Percentiles rank a stretch among this genome's conserved stretches.
phyloP scores from a whole-genome alignment of 2,888 invertebrate genomes.

The Zygothrica quintamaculata region DNA sequence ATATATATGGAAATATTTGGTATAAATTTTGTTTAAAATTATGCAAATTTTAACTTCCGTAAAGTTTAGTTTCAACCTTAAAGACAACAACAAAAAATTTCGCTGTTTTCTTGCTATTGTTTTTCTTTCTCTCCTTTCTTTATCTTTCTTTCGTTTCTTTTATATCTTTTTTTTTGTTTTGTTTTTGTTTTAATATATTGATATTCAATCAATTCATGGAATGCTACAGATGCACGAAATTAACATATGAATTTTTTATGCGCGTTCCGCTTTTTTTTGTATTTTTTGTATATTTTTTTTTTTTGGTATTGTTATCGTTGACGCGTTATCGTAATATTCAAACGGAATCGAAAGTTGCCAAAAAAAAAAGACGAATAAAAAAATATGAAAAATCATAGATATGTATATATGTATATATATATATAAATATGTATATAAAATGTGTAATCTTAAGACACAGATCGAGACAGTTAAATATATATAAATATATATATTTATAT shows the following conservation, averaged over 20 bases:
- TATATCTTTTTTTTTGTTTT: not conserved
- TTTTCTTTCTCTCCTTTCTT: not conserved
- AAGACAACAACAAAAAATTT: conserved; percentile 40
- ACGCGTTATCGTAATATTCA: conserved; percentile 33
- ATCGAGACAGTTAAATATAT: conserved; percentile 16
- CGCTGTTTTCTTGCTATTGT: conserved; percentile 34
- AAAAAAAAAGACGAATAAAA: conserved; percentile 45
- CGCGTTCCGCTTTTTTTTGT: conserved; percentile 38
- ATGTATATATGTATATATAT: conserved; percentile 3
- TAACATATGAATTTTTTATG: conserved; percentile 56
- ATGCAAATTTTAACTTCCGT: conserved; percentile 55
- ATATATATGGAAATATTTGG: conserved; percentile 5
- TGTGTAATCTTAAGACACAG: conserved; percentile 8
- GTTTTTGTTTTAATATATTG: conserved; percentile 1
- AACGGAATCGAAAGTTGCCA: conserved; percentile 82
- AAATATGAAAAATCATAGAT: not conserved
- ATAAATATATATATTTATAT: too few species aligned
- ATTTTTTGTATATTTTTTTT: conserved; percentile 16
- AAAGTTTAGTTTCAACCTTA: too few species aligned
- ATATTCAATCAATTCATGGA: conserved; percentile 27
- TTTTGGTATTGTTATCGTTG: conserved; percentile 3
- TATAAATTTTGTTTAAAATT: conserved; percentile 51
- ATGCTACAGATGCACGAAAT: conserved; percentile 45
- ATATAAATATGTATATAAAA: conserved; percentile 15
- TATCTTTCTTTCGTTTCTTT: not conserved